phyloP scores from a whole-genome alignment of 2,113 vertebrate genomes.

The Strix uralensis region DNA sequence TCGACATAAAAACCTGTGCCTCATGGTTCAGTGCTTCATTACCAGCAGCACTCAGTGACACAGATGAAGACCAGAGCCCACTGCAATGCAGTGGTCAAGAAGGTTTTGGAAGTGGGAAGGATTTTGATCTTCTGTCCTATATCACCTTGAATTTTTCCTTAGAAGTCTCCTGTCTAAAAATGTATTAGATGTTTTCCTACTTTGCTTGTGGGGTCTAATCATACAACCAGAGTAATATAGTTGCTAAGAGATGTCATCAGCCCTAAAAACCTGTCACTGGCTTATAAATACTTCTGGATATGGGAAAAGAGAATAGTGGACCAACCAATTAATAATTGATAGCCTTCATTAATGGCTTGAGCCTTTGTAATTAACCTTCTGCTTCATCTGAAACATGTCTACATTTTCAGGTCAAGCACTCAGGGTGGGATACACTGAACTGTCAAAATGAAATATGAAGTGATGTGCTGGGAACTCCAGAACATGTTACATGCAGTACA shows the following conservation, averaged over 20 bases:
- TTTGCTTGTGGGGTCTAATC: neutral
- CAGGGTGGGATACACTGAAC: slow-evolving; percentile 9
- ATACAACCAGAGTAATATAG: neutral
- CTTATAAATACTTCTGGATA: neutral
- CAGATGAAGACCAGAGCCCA: neutral
- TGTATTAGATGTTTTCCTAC: neutral
- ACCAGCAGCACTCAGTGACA: neutral
- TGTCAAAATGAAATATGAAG: slow-evolving; percentile 64
- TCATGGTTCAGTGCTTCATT: neutral
- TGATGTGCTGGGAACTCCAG: slow-evolving; percentile 18
- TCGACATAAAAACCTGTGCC: neutral
- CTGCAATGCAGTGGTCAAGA: neutral
- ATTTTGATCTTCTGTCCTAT: neutral
- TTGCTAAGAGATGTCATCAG: neutral
- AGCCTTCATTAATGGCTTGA: slow-evolving; percentile 43
- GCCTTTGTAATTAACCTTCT: slow-evolving; percentile 66
- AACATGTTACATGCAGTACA: neutral
- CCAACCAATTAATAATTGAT: slow-evolving; percentile 66
- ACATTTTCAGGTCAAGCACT: slow-evolving; percentile 35
- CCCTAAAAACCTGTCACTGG: neutral
- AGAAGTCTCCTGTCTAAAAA: neutral
- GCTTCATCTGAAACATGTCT: slow-evolving; percentile 66
- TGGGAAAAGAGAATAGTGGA: neutral
- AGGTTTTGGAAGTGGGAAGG: neutral
- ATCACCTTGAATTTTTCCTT: neutral